Base-by-base conservation (phyloP, 2,888 invertebrate genomes). In the Rhabditoides inermis region DNA sequence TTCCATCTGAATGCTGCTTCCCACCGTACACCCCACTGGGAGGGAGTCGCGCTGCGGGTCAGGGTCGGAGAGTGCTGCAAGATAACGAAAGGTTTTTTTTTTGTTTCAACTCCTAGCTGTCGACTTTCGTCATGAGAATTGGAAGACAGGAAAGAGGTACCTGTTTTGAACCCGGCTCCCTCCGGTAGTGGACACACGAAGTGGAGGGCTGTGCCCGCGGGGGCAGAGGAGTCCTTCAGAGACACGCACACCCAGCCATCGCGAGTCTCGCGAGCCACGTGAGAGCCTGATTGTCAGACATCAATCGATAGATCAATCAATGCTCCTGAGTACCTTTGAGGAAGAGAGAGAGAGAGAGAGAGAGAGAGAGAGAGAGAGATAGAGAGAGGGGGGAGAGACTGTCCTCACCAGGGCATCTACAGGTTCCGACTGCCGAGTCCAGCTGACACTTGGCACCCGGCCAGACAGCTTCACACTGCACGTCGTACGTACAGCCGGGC, bases 211-310 rank as follows among this genome's bases (percentile, higher is more conserved):
- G 64, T 54, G 10, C 64, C 64, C 6, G 63, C 65, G 18, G 61
- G 60, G 12, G 61, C 62, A 15, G 32, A 32, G 10, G 32, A 7
- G 30, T 68, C 68, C 35, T 50, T 39, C 15, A 66, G 51, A 4
- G 65, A 64, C n/a, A 69, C 53, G 45, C 69, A 69, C 3, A 69
- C 65, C 65, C 63, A 63, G 20, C 69, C 69, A 32, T 69, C 68
- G 10, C 65, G 51, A 1, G 68, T 68, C 44, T 67, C 67, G 7
- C 65, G 49, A 7, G 67, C 65, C 18, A 67, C 63, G 41, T 68
- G 68, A 7, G 68, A 65, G 36, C 60, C 61, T 22, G 23, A 25
- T 7, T 44, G 7, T 7, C 7, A 15, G 45, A 18, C 6, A 26
- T 20, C 15, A 20, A 40, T 40, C 7, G n/a, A 40, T n/a, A 10